Base-by-base conservation (phyloP, 2,797 vertebrate species). In the Acrocephalus scirpaceus region DNA sequence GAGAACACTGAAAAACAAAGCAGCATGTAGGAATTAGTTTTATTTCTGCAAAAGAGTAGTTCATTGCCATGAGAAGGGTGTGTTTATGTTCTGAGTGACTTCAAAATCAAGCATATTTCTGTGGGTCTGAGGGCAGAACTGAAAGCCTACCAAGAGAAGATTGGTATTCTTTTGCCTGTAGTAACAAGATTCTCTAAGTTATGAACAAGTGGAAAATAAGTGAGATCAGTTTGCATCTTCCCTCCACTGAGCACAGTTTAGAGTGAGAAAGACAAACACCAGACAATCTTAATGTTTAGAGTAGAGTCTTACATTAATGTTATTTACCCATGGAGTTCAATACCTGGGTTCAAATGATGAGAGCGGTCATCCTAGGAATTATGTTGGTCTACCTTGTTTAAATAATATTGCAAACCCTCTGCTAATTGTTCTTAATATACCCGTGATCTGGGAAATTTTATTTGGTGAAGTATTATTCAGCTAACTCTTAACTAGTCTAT, bases 101-200 rank as follows among this genome's bases (percentile, higher is more conserved):
- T 84, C 75, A 94, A 86, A 96, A 69, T 71, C 56, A 53, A 50
- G 66, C 77, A 51, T 69, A 65, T 89, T 90, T 94, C 53, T 32
- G 7, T n/a, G 42, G 23, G 50, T 90, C 73, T 82, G 47, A 61
- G n/a, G 53, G 34, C 29, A 62, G 82, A 86, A 88, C 71, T 44
- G 40, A 67, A 94, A 79, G 15, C 50, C 87, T 90, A 32, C 40
- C 71, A 50, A 47, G 54, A 82, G 27, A 85, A 30, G 8, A 80
- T 47, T 54, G 26, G 7, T 67, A 22, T 66, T 64, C 15, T 88
- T 75, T 73, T 5, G 5, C 47, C 40, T 77, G 27, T 51, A 74
- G 64, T 74, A 84, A 89, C 58, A 82, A 56, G 29, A 65, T 76
- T 78, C 57, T 56, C 23, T 62, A n/a, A 72, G n/a, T 90, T 92